Evolutionary conservation across 2,797 vertebrate genomes (phyloP).

Genomic region (Brachyrhaphis roseni): DNA sequence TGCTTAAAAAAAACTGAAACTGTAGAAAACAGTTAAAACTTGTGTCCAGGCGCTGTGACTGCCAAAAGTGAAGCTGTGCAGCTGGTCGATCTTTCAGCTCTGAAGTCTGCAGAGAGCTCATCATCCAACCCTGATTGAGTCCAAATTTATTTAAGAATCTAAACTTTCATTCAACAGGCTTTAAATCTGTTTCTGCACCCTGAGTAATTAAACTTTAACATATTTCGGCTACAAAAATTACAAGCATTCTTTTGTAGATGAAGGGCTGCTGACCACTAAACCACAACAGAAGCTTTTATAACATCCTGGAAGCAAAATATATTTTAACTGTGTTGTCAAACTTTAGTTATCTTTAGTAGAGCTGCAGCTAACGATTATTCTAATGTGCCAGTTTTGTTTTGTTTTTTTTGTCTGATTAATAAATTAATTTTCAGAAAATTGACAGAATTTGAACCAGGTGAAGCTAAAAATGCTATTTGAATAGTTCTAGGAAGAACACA

Average conservation of each 20-base stretch:
- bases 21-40: background rate
- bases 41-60: conserved; percentile 25
- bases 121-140: background rate
- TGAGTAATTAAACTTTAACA: conserved; percentile 1
- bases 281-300: background rate
- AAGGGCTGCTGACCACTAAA: background rate
- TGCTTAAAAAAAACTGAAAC: background rate
- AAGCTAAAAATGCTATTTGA: no score
- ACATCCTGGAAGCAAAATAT: background rate
- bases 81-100: conserved; percentile 7
- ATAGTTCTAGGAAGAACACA: no score
- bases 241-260: background rate
- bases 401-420: no score
- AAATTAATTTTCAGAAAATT: no score
- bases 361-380: no score
- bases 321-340: background rate
- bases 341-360: background rate
- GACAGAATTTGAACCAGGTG: no score
- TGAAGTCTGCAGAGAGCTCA: background rate
- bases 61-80: background rate
- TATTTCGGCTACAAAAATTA: background rate
- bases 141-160: background rate
- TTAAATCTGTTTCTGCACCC: background rate
- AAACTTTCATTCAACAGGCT: background rate
- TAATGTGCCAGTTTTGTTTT: no score